Base-by-base conservation (phyloP, 35 echinoderm and acorn worm species). In the Lytechinus pictus region DNA sequence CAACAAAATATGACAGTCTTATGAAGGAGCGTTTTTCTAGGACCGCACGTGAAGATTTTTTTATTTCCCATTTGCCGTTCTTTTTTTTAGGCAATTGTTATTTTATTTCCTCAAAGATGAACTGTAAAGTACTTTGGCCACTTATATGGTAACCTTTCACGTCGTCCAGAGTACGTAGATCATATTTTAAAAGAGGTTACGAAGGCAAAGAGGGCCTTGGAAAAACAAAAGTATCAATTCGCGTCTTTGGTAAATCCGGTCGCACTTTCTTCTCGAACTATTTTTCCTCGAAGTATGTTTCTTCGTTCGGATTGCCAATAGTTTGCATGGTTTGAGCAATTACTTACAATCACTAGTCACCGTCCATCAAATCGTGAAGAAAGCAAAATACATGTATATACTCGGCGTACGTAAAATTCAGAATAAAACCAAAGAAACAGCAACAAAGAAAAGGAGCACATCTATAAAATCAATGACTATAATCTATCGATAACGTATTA, bases 101-200 rank as follows among this genome's bases (percentile, higher is more conserved):
- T 79, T 79, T 79, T 79, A 16, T 54, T 90, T 54, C 88, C 88
- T 54, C 10, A 28, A 52, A 90, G 29, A 90, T 90, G 88, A 90
- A 44, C 88, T 90, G 88, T 51, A 90, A 90, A 90, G 88, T 90
- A 90, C 88, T 90, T 90, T 54, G 88, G 28, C 88, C 88, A 90
- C 88, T 90, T 90, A 90, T 13, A 24, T 79, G 88, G 88, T 90
- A 52, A 54, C 88, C 88, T 54, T 90, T 54, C 52, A 10, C 88
- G 88, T 90, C n/a, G 29, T 51, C 28, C 52, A 90, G 88, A 90
- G 52, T 28, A 90, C 29, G 52, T 90, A 90, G 33, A 90, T 90
- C 88, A 52, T 10, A 44, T 90, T 54, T 52, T 52, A 9, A 44
- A 90, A 90, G 52, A 90, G 88, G 88, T 90, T 54, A 90, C 88